Evolutionary conservation across 1,140 invertebrate genomes (phyloP).

Genomic region (Aphidius gifuensis): DNA sequence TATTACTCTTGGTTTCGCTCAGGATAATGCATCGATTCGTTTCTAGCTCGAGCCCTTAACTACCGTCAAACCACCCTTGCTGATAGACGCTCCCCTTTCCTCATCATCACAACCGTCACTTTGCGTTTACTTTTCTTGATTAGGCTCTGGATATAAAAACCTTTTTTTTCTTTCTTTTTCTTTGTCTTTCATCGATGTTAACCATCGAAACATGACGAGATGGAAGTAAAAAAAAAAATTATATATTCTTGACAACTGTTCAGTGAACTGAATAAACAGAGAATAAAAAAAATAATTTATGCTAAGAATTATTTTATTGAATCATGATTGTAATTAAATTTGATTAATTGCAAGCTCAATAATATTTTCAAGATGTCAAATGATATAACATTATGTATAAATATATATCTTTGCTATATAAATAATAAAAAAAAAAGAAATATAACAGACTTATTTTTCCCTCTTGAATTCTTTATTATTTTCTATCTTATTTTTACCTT

Average conservation of each 20-base stretch:
- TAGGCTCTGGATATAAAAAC: conserved; percentile 45
- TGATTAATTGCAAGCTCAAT: too few relatives aligned
- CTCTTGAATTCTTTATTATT: not conserved
- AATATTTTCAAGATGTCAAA: too few relatives aligned
- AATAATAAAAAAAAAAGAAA: too few relatives aligned
- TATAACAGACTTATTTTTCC: not conserved
- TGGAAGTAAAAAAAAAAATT: too few relatives aligned
- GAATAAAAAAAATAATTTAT: too few relatives aligned
- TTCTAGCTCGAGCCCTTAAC: conserved; percentile 37
- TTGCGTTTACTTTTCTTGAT: conserved; percentile 55
- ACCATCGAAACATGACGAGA: conserved; percentile 7
- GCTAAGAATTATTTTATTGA: too few relatives aligned
- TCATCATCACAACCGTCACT: conserved; percentile 38
- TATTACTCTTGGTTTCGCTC: conserved; percentile 31
- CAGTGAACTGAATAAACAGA: too few relatives aligned
- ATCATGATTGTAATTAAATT: too few relatives aligned
- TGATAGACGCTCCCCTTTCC: conserved; percentile 25
- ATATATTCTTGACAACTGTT: too few relatives aligned
- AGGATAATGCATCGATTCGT: conserved; percentile 48
- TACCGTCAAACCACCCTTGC: conserved; percentile 18
- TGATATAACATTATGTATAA: too few relatives aligned
- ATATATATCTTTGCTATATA: too few relatives aligned
- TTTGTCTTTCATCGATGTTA: conserved; percentile 4
- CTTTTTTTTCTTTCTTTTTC: not conserved
- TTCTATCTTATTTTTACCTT: conserved; percentile 10